Evolutionary conservation across 35 echinoderm and acorn worm species (phyloP).

Genomic region (Stichopus chloronotus): DNA sequence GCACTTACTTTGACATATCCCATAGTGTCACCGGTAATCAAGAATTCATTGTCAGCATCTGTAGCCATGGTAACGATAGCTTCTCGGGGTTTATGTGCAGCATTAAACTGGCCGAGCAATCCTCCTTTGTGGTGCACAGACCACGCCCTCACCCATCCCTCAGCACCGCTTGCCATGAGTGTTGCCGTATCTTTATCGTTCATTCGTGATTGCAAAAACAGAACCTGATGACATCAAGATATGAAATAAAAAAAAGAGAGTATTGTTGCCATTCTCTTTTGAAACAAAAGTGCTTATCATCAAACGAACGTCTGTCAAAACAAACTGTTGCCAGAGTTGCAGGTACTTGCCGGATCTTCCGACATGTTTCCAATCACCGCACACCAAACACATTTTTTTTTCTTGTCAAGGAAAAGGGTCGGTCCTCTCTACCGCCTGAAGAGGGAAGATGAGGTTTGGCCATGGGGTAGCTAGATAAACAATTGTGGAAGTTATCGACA

Average conservation of each 20-base stretch:
- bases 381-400: too few species aligned
- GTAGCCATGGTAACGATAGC: slow-evolving; percentile 88
- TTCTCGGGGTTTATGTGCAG: slow-evolving; percentile 83
- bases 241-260: neutral
- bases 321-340: too few species aligned
- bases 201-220: slow-evolving; percentile 86
- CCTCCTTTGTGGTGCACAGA: slow-evolving; percentile 97
- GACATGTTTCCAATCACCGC: too few species aligned
- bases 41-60: slow-evolving; percentile 80
- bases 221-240: slow-evolving; percentile 45
- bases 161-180: slow-evolving; percentile 90
- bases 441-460: too few species aligned
- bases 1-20: slow-evolving; percentile 89
- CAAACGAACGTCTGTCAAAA: too few species aligned
- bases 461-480: too few species aligned
- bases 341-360: too few species aligned
- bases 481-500: too few species aligned
- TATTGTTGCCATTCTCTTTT: too few species aligned
- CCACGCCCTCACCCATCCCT: slow-evolving; percentile 98
- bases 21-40: slow-evolving; percentile 87
- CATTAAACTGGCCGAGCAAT: slow-evolving; percentile 91
- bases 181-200: slow-evolving; percentile 98
- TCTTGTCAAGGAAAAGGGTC: too few species aligned
- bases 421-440: too few species aligned
- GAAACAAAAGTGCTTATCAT: too few species aligned